A percentile compares a stretch with the other conserved stretches of the same genome.
Evolutionary conservation across 2,888 invertebrate genomes (phyloP).

Genomic region (Toxonevra muliebris): DNA sequence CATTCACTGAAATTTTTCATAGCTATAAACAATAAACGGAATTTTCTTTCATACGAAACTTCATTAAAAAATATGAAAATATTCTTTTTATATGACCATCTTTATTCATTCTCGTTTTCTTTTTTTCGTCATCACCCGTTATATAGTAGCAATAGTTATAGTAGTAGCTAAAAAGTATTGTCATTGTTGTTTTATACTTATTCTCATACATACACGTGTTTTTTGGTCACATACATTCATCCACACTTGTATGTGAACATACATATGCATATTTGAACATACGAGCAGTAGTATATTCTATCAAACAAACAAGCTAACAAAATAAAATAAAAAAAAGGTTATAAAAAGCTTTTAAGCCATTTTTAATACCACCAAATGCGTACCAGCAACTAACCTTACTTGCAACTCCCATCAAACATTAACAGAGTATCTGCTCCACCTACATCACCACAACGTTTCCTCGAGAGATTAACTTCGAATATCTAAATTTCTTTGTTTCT

Average conservation of each 20-base stretch:
- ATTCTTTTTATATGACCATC: no score
- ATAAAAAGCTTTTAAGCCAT: conserved; percentile 57
- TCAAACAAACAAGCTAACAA: not conserved
- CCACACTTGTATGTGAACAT: not conserved
- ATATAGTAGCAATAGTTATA: no score
- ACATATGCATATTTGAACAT: not conserved
- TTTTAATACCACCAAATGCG: conserved; percentile 44
- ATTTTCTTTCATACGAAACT: no score
- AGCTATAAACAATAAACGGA: no score
- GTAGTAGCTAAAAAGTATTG: not conserved
- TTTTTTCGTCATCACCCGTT: no score
- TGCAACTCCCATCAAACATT: conserved; percentile 27
- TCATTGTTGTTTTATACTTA: not conserved
- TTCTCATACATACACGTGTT: not conserved
- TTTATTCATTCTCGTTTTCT: no score
- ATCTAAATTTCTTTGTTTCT: conserved; percentile 60
- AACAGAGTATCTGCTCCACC: no score
- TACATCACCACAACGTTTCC: conserved; percentile 50
- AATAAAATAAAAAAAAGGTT: conserved; percentile 41
- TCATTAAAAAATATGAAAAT: no score
- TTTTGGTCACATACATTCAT: not conserved
- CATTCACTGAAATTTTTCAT: no score
- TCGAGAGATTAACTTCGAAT: conserved; percentile 61
- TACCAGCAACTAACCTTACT: conserved; percentile 37
- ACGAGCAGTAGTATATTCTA: no score